Base-by-base conservation (phyloP, 2,113 vertebrate species). In the Phrynosoma platyrhinos region DNA sequence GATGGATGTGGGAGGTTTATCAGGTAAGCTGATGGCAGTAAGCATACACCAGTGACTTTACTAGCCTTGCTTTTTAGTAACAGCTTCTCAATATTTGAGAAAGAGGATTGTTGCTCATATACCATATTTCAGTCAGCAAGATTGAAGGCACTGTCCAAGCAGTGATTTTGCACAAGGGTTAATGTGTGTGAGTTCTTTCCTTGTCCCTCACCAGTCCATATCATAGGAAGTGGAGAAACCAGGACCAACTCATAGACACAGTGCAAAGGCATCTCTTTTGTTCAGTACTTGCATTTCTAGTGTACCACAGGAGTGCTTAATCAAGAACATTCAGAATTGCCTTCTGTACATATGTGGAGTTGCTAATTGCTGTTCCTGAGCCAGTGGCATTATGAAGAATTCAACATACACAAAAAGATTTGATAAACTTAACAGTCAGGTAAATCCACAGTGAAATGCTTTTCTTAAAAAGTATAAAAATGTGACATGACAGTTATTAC, bases 1-100 rank as follows among this genome's bases (percentile, higher is more conserved):
- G 96, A 99, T 99, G 99, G 99, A 99, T 47, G 99, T 99, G 1
- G 99, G 99, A 88, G 99, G 99, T 84, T 96, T 99, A 94, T 99
- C 98, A 96, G 99, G 99, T 99, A 96, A 92, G 95, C 92, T 85
- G 81, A 76, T 87, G 32, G 89, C 90, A 89, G 92, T 88, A 74
- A 83, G 36, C 80, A 69, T 87, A 32, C 92, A 86, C 42, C 82
- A 84, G 21, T 16, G 77, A 78, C 79, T 92, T 80, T 91, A 4
- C 8, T 42, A 77, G n/a, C 30, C 89, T 89, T 88, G 30, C 71
- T 86, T 90, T 94, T 84, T 13, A 68, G 1, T 81, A 81, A 88
- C 83, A 79, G 16, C 27, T 84, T 79, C 20, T 79, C 30, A 1
- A 58, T 30, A 82, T 53, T 89, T 87, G 90, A 92, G 91, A 75